Base-by-base conservation (phyloP, 2,797 vertebrate species). In the Leptoclinus maculatus region DNA sequence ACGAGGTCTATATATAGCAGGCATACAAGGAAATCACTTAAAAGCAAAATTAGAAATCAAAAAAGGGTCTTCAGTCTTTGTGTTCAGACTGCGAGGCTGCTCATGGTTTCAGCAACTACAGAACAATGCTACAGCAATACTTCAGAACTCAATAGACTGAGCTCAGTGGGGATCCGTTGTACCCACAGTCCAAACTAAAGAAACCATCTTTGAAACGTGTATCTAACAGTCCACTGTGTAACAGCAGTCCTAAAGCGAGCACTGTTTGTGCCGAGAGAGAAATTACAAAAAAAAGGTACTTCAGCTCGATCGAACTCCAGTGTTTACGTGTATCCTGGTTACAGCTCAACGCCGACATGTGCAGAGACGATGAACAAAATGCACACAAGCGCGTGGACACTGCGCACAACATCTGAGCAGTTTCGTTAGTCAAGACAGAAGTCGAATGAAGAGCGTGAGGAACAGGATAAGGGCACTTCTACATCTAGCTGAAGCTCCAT, bases 401-500 rank as follows among this genome's bases (percentile, higher is more conserved):
- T 4, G 56, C 81, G 83, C 65, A 62, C 12, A 64, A 32, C 5
- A 66, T 71, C 53, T 64, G 78, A 83, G 72, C 54, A 8, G 78
- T 66, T 29, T 17, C n/a, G 51, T 69, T 58, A 16, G 66, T 68
- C 59, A 71, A 71, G 69, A 83, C 71, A 74, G 58, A 36, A 36
- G 75, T 17, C 12, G 76, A 79, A 75, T 54, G 66, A 80, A 80
- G 79, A 86, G 77, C 51, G 83, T 72, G 92, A 94, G 91, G 91
- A 89, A 93, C 89, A 85, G 90, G 87, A 89, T 95, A 95, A 95
- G 94, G 92, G 92, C 94, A 95, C 95, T 95, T 95, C 94, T 95
- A 94, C 91, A 89, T 92, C 93, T 91, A 91, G 83, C 83, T 83
- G 82, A 87, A 89, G 85, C 86, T 92, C 85, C 76, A 74, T 85